Conservation (phyloP, 2,888 invertebrate genomes). For the Ecliptopera silaceata region DNA sequence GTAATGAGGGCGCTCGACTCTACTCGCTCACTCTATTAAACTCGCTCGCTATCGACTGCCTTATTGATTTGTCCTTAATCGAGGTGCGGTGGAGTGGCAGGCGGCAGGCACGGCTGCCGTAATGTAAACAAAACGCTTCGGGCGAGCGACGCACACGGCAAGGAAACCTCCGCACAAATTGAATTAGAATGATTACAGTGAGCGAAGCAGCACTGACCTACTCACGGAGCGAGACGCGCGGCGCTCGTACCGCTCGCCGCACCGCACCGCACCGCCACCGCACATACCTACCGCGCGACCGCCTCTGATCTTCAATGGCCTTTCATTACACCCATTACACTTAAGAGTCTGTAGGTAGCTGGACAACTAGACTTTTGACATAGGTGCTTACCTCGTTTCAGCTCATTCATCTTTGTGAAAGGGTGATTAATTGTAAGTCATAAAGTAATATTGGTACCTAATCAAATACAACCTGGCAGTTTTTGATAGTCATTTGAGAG, state of each 20-base stretch:
- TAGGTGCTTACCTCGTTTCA: slow-evolving; percentile 23
- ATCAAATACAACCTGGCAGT: too few relatives aligned
- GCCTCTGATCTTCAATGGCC: slow-evolving; percentile 39
- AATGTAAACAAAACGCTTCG: slow-evolving; percentile 70
- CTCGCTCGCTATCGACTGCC: slow-evolving; percentile 79
- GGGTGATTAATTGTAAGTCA: too few relatives aligned
- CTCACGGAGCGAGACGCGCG: slow-evolving; percentile 30
- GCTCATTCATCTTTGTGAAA: slow-evolving; percentile 20
- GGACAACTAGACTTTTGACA: slow-evolving; percentile 36
- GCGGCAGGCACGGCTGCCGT: slow-evolving; percentile 48
- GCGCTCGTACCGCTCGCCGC: slow-evolving; percentile 29
- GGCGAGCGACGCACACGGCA: slow-evolving; percentile 45
- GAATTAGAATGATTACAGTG: slow-evolving; percentile 72
- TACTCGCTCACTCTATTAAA: slow-evolving; percentile 81
- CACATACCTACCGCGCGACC: slow-evolving; percentile 30
- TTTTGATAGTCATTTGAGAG: too few relatives aligned
- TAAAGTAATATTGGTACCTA: too few relatives aligned
- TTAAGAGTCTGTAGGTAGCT: slow-evolving; percentile 36
- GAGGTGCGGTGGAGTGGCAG: slow-evolving; percentile 63
- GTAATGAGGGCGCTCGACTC: slow-evolving; percentile 82
- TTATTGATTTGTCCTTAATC: slow-evolving; percentile 82
- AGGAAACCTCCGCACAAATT: slow-evolving; percentile 61
- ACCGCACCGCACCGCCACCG: slow-evolving; percentile 24
- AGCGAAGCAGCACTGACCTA: slow-evolving; percentile 41
- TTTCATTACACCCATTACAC: slow-evolving; percentile 39